phyloP scores from a whole-genome alignment of 2,797 vertebrate species.

The Enteromius fasciolatus region DNA sequence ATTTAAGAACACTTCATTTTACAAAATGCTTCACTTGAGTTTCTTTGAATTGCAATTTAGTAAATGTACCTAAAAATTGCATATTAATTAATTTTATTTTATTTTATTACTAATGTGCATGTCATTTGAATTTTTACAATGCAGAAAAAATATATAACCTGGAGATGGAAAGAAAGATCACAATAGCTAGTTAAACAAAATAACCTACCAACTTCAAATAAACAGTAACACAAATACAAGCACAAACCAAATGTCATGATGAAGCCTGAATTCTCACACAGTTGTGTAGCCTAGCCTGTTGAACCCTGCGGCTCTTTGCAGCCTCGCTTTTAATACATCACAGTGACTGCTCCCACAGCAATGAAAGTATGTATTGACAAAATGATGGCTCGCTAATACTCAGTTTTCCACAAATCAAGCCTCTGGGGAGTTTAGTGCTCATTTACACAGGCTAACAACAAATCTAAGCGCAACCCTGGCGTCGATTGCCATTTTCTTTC shows the following conservation, averaged over 20 bases:
- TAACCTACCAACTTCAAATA: not conserved
- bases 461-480: not conserved
- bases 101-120: not conserved
- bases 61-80: too few species aligned
- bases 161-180: not conserved
- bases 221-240: not conserved
- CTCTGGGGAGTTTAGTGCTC: conserved; percentile 33
- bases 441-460: conserved; percentile 22
- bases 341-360: conserved; percentile 44
- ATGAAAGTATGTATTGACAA: conserved; percentile 49
- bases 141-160: not conserved
- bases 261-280: not conserved
- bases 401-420: conserved; percentile 54
- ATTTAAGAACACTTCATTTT: not conserved
- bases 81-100: not conserved
- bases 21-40: not conserved
- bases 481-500: conserved; percentile 11
- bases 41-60: not conserved
- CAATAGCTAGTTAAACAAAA: not conserved
- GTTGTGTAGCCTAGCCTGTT: conserved; percentile 17
- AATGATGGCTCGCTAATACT: conserved; percentile 55
- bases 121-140: not conserved
- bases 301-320: conserved; percentile 47
- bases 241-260: not conserved
- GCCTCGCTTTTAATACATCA: conserved; percentile 49